Evolutionary conservation across 2,113 vertebrate species (phyloP).

Genomic region (Crotophaga sulcirostris): DNA sequence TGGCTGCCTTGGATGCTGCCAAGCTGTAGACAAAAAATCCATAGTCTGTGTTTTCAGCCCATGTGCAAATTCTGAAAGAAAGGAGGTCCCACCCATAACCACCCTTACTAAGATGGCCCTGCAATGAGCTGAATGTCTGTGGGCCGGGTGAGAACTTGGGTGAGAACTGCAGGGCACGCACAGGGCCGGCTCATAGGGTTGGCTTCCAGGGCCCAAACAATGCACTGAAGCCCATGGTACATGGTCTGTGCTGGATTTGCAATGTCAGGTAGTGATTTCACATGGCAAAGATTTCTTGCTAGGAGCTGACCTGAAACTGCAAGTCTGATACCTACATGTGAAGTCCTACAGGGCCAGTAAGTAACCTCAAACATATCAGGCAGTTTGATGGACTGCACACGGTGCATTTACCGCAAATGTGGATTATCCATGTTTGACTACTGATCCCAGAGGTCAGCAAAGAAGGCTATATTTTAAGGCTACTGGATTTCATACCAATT

Average conservation of each 20-base stretch:
- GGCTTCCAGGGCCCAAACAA: background rate
- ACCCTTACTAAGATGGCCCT: background rate
- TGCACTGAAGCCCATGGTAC: background rate
- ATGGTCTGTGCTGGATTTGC: background rate
- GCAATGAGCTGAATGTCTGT: background rate
- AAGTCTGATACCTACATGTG: background rate
- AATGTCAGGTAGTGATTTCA: background rate
- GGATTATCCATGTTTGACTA: background rate
- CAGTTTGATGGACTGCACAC: background rate
- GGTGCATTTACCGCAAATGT: background rate
- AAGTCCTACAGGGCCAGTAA: background rate
- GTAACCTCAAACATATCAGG: background rate
- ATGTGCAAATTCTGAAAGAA: background rate
- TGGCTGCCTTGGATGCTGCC: background rate
- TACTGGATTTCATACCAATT: background rate
- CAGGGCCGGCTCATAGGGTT: accelerated
- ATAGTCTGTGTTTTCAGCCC: background rate
- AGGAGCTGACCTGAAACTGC: background rate
- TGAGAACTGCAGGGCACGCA: background rate
- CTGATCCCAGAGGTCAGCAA: background rate
- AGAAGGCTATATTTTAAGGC: background rate
- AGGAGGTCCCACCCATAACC: background rate
- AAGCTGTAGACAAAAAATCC: background rate
- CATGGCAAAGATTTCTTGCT: background rate
- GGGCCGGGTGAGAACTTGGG: background rate